phyloP scores from a whole-genome alignment of 2,888 invertebrate genomes.

The Meteorus cinctellus region DNA sequence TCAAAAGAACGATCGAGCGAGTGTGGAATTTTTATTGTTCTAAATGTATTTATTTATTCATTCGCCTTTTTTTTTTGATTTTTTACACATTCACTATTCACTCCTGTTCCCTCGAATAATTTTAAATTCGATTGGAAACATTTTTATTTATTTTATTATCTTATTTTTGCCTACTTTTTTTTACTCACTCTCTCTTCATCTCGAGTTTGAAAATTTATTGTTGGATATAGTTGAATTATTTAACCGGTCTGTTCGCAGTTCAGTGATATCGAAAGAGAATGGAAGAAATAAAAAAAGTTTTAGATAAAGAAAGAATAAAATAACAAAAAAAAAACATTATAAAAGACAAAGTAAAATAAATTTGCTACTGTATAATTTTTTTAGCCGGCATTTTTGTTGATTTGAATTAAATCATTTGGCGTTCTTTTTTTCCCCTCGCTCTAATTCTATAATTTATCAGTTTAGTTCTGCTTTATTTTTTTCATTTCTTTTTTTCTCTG shows the following conservation, averaged over 20 bases:
- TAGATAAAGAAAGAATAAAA: neutral
- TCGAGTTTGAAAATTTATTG: neutral
- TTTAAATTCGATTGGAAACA: neutral
- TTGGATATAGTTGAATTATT: constrained; percentile 9
- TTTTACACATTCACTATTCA: neutral
- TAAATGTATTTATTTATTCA: neutral
- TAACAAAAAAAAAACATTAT: neutral
- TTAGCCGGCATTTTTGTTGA: too few relatives aligned
- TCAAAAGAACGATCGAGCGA: neutral
- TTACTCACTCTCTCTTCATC: neutral
- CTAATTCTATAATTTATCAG: too few relatives aligned
- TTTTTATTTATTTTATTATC: neutral
- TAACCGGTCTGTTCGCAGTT: neutral
- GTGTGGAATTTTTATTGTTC: constrained; percentile 10
- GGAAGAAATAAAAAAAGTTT: neutral
- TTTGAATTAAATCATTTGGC: too few relatives aligned
- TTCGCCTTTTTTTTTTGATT: neutral
- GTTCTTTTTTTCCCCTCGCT: too few relatives aligned
- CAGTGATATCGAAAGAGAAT: constrained; percentile 10
- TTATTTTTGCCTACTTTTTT: neutral
- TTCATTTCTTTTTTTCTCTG: neutral
- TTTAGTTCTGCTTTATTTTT: too few relatives aligned
- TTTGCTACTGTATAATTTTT: too few relatives aligned
- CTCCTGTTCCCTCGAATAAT: constrained; percentile 27
- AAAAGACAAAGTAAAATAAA: neutral